A percentile compares a stretch with the other conserved stretches of the same genome.
These are phyloP conservation scores for Listrodromus nycthemerus DNA, from an alignment of 2,888 invertebrate genomes.

Conservation along the genomic window DNA sequence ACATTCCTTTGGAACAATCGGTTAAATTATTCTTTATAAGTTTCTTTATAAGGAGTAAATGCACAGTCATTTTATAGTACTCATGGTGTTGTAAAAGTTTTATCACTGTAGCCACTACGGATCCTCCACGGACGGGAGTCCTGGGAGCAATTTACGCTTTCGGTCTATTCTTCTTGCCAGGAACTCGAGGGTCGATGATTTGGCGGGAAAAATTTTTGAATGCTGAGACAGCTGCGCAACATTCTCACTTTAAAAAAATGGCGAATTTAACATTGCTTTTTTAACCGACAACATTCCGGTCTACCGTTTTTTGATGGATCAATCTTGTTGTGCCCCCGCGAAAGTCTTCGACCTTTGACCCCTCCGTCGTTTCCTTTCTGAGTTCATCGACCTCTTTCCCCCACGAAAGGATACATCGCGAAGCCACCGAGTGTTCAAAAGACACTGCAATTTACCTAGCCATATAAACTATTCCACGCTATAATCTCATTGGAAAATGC, in stretches of 20 bases:
- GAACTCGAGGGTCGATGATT: neutral
- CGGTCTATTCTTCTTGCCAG: too few relatives aligned
- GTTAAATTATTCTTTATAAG: neutral
- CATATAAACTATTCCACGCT: neutral
- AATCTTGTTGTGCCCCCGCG: neutral
- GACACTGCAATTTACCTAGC: conserved; percentile 6
- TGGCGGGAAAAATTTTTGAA: neutral
- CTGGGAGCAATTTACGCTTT: too few relatives aligned
- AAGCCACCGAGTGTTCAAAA: neutral
- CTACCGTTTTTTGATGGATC: neutral
- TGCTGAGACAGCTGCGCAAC: neutral
- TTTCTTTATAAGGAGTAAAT: neutral
- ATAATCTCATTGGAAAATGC: conserved; percentile 29
- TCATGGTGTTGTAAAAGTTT: too few relatives aligned
- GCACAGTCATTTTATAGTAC: too few relatives aligned
- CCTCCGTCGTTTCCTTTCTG: neutral
- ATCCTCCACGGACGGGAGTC: too few relatives aligned
- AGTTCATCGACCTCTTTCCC: neutral
- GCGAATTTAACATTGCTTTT: too few relatives aligned
- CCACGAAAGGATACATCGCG: neutral
- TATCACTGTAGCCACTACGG: too few relatives aligned
- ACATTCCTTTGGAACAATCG: neutral
- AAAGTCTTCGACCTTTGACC: neutral
- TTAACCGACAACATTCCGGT: too few relatives aligned
- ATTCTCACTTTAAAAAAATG: neutral